Base-by-base conservation (phyloP, 2,113 vertebrate species). In the Orcinus orca region DNA sequence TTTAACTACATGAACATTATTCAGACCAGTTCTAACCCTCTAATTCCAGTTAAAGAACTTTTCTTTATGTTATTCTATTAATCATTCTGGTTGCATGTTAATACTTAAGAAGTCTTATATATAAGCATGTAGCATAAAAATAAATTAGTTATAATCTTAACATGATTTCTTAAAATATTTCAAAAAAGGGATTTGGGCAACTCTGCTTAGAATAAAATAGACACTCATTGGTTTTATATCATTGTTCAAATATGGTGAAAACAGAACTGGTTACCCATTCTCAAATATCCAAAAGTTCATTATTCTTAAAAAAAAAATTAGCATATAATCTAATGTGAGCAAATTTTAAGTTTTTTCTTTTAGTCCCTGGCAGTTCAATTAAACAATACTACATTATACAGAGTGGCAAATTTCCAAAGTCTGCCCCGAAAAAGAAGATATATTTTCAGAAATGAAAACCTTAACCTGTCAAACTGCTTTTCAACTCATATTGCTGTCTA, bases 91-190 rank as follows among this genome's bases (percentile, higher is more conserved):
- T 33, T 80, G 3, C n/a, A 84, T 41, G 12, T 60, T 60, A 85
- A 83, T 8, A 26, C 12, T 53, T 82, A 50, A 33, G 71, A 20
- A 36, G 20, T 85, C 77, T 84, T 73, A 84, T 15, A 81, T 25
- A 62, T 4, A 88, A 83, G 18, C 9, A 84, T 44, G 17, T 17
- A 88, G 3, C 11, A 96, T 86, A 81, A 87, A 93, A 76, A 84
- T 87, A 93, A 70, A 73, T 76, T 67, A 82, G 26, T n/a, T 73
- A 36, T 8, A 90, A 83, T 83, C 93, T 77, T 82, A 93, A 92
- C 62, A 67, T 29, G 15, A 84, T 50, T 88, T 94, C 18, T 74
- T 85, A 82, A 85, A 53, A 71, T 89, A 89, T 62, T 96, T 95
- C 68, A 88, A 44, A 63, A 96, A 96, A n/a, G 12, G 5, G 5